Evolutionary conservation across 2,888 invertebrate species (phyloP).

Genomic region (Xestia xanthographa): DNA sequence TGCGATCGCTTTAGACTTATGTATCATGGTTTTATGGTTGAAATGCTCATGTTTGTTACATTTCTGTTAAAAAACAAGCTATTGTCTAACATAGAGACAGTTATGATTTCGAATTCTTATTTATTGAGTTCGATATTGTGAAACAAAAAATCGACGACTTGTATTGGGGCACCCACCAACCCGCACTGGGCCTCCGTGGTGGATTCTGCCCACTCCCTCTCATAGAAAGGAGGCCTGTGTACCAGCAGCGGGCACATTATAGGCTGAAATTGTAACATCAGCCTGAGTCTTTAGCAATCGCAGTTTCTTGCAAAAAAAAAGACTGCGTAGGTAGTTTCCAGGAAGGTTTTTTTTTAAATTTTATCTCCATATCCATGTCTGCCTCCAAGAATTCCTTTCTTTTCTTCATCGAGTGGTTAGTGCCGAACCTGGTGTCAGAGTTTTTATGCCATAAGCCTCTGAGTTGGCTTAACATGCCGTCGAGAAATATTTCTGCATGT

Average conservation of each 20-base stretch:
- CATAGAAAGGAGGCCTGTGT: neutral
- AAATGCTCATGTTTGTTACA: neutral
- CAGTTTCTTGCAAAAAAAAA: neutral
- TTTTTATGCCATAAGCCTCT: too few species aligned
- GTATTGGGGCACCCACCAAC: neutral
- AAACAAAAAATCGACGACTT: neutral
- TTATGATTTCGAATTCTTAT: neutral
- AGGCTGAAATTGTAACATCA: neutral
- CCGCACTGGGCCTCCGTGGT: neutral
- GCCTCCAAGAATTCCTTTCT: too few species aligned
- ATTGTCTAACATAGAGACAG: neutral
- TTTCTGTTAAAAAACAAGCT: constrained; percentile 1
- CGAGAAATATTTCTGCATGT: too few species aligned
- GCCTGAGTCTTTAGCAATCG: neutral
- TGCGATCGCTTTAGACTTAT: constrained; percentile 1
- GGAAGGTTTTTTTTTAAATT: too few species aligned
- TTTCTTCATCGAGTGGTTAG: too few species aligned
- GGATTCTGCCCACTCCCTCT: neutral
- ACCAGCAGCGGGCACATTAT: neutral
- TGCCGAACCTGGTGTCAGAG: too few species aligned
- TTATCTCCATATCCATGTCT: neutral
- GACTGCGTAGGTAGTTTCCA: too few species aligned
- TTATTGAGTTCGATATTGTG: neutral
- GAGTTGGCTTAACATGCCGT: too few species aligned
- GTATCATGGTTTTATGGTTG: constrained; percentile 4